Evolutionary conservation across 2,113 vertebrate genomes (phyloP).

Genomic region (Sinosuthora webbiana): DNA sequence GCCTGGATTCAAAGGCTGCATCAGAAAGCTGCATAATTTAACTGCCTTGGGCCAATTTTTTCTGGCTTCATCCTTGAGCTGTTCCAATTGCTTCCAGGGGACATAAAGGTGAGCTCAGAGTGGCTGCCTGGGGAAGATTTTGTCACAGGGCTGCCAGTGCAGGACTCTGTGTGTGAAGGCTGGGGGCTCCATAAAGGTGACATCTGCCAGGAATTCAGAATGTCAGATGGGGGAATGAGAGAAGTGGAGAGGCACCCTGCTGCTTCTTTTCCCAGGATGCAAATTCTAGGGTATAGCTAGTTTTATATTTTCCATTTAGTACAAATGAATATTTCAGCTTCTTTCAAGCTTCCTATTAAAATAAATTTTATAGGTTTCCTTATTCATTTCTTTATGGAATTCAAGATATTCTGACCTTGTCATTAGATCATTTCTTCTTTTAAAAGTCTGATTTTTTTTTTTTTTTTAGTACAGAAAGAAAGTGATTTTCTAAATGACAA

Average conservation of each 20-base stretch:
- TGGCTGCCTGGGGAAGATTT: neutral
- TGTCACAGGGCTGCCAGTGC: neutral
- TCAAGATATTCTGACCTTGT: neutral
- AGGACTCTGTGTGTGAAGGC: neutral
- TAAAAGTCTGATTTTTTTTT: neutral
- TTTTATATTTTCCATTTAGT: neutral
- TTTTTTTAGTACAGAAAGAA: neutral
- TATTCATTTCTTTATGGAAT: neutral
- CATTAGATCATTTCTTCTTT: neutral
- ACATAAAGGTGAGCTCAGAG: neutral
- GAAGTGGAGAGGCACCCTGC: neutral
- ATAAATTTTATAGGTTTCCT: neutral
- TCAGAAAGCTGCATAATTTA: neutral
- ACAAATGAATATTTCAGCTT: neutral
- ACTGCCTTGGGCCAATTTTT: neutral
- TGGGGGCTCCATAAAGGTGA: neutral
- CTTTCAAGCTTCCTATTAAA: neutral
- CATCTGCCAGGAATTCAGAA: neutral
- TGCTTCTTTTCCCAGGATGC: neutral
- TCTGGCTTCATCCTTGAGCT: neutral
- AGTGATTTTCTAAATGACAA: conserved; percentile 14
- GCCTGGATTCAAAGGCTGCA: neutral
- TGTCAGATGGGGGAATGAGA: neutral
- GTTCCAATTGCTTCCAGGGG: neutral
- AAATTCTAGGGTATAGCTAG: neutral